phyloP scores from a whole-genome alignment of 2,113 vertebrate species.

The Esox niger region DNA sequence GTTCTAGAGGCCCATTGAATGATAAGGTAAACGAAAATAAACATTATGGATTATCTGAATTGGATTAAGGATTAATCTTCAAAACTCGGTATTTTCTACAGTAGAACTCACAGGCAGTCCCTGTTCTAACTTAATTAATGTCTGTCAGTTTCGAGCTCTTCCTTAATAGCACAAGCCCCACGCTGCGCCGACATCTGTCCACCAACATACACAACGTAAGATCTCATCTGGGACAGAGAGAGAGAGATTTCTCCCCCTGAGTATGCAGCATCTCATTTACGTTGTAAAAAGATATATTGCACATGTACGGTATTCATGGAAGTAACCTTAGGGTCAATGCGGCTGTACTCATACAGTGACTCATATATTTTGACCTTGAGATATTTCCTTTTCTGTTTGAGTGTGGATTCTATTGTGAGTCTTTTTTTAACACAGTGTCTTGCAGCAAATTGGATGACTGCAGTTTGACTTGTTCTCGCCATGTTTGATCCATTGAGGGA shows the following conservation, averaged over 20 bases:
- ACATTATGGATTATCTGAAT: no score
- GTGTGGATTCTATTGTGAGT: background rate
- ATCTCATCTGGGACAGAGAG: no score
- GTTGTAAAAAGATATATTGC: no score
- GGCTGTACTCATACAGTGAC: no score
- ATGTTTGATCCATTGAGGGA: conserved; percentile 38
- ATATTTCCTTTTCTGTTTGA: background rate
- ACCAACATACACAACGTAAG: background rate
- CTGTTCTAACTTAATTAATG: background rate
- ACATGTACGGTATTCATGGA: no score
- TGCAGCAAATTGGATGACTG: background rate
- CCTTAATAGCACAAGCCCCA: background rate
- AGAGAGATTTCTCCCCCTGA: no score
- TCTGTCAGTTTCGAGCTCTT: background rate
- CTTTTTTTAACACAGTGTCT: background rate
- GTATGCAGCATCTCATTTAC: no score
- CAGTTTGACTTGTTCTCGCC: conserved; percentile 18
- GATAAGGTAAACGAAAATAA: no score
- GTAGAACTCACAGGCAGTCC: background rate
- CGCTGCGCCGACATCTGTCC: background rate
- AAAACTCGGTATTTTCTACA: no score
- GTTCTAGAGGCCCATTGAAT: no score
- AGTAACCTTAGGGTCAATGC: no score
- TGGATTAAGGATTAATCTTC: no score
- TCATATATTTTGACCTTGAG: background rate